Base-by-base conservation (phyloP, 2,113 vertebrate genomes). In the Nycticorax nycticorax region DNA sequence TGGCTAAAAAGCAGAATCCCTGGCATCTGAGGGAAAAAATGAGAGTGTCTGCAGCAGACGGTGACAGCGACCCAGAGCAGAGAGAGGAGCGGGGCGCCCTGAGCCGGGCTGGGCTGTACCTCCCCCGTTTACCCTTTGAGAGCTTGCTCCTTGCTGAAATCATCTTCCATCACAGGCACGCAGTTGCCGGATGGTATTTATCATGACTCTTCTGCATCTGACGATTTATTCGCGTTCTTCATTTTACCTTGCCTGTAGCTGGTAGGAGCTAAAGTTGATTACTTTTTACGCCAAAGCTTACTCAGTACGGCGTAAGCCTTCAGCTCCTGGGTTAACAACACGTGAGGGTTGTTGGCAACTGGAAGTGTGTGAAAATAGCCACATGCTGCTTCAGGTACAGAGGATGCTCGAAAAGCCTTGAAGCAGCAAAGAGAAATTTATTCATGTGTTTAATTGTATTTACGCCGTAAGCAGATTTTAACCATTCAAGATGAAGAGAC, bases 191-290 rank as follows among this genome's bases (percentile, higher is more conserved):
- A 27, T 5, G 11, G 19, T 33, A 24, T 30, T 76, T 55, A 30
- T 39, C 45, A 91, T 16, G 37, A 3, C 12, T 67, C 55, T 50
- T 64, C 68, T 73, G 19, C 62, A 33, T n/a, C 30, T 50, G 80
- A 8, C 0, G 1, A 47, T 91, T 85, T 72, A 64, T 73, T 68
- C 0, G 0, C 6, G 4, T 53, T 27, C 56, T 92, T 53, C n/a
- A 8, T 62, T 47, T 78, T 62, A 71, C 37, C 67, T 83, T 84
- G 59, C 41, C 17, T 68, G 1, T 60, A 86, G n/a, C n/a, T 74
- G 24, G 32, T 60, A 35, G 59, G 33, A 94, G 35, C 33, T 94
- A 22, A 66, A 62, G 47, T 2, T 22, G 21, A 55, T 64, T 41
- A 69, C 23, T 68, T 88, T 71, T 90, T 53, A 10, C 14, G 10